These are phyloP conservation scores for Paralichthys olivaceus DNA, from an alignment of 2,113 vertebrate genomes.

Conservation along the genomic window DNA sequence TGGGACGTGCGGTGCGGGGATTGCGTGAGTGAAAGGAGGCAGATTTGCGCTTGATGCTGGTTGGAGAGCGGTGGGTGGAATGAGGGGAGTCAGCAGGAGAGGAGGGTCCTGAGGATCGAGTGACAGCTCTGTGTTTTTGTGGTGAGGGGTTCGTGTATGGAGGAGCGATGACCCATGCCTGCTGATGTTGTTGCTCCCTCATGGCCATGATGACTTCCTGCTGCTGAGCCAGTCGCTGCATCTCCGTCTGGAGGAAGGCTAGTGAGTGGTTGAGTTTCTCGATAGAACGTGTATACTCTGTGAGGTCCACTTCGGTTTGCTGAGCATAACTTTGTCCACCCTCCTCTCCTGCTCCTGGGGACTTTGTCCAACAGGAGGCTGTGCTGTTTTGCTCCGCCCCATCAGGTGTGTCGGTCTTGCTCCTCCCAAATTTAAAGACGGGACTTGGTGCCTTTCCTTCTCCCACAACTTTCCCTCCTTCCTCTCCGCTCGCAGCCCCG, in stretches of 20 bases:
- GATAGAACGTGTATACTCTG: constrained; percentile 95
- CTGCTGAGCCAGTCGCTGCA: constrained; percentile 95
- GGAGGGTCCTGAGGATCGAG: constrained; percentile 85
- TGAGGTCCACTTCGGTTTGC: constrained; percentile 87
- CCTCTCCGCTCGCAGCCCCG: constrained; percentile 86
- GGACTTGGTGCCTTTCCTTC: constrained; percentile 67
- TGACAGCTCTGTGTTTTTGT: constrained; percentile 85
- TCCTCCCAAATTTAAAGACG: constrained; percentile 63
- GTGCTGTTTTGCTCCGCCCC: constrained; percentile 72
- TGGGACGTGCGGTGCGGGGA: constrained; percentile 91
- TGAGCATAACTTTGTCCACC: constrained; percentile 58
- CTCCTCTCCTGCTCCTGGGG: constrained; percentile 82
- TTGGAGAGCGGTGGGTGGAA: constrained; percentile 88
- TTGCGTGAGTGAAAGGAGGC: constrained; percentile 89
- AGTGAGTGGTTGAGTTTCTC: constrained; percentile 94
- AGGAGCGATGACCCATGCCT: constrained; percentile 92
- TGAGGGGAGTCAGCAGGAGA: constrained; percentile 89
- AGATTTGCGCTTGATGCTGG: constrained; percentile 88
- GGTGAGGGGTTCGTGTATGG: constrained; percentile 88
- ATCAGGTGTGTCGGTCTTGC: constrained; percentile 75
- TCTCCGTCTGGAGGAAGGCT: constrained; percentile 94
- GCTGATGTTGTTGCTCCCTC: constrained; percentile 91
- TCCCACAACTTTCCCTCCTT: constrained; percentile 81
- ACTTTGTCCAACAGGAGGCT: constrained; percentile 72
- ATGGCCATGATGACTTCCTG: constrained; percentile 98